Evolutionary conservation across 1,140 invertebrate species (phyloP), one percentile per base, ranked within the genome.

Genomic region (Atta cephalotes): DNA sequence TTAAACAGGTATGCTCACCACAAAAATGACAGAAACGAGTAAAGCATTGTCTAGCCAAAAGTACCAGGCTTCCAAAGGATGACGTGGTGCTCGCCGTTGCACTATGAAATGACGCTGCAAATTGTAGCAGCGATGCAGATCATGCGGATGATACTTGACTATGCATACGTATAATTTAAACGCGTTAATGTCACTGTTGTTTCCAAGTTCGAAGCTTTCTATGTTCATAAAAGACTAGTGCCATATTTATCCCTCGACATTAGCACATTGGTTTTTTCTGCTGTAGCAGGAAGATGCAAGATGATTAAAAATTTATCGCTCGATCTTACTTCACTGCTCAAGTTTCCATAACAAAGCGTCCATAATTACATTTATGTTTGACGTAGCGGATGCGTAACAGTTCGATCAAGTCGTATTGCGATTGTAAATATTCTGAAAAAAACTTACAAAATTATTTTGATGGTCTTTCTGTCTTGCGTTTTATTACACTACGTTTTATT

Each of bases 1-100:
- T 28, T 78, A 28, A 28, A 28, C 9, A 9, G 1, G 1, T 72
- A 53, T 63, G 78, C 91, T 92, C 62, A 94, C 94, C 85, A 92
- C 93, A 63, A 90, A 93, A 16, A 94, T 78, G 28, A 94, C 72
- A 86, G 93, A 93, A 77, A 94, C 66, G 51, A 94, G 87, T 12
- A 94, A 90, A 18, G 90, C 93, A 87, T 94, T 63, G 39, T 93
- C 93, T 2, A 94, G 88, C 94, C 93, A 94, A 77, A 94, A 94
- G 84, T 94, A 94, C 94, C 94, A 94, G 39, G 91, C 90, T 81
- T 94, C 93, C 92, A 93, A 94, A 58, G 94, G 87, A 39, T 94
- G 92, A 86, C 93, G 93, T 51, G 91, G 90, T 58, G 93, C 89
- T 77, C 89, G 92, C 76, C 89, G 88, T 84, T 94, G 93, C 53